phyloP scores from a whole-genome alignment of 1,140 invertebrate genomes.

The Papilio machaon region DNA sequence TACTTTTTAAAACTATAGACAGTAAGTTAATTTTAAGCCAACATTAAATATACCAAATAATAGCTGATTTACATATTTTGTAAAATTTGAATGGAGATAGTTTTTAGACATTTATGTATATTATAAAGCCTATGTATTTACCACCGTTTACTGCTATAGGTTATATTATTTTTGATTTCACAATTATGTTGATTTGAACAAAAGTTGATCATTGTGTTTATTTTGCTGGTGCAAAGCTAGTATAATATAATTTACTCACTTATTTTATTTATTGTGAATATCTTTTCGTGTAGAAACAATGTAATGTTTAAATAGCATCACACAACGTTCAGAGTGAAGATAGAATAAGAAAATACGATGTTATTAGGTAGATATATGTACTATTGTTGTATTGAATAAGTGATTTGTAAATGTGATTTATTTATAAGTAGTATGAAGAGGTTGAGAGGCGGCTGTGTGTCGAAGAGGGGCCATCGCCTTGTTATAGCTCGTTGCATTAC shows the following conservation, averaged over 20 bases:
- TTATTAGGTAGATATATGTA: background rate
- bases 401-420: slow-evolving; percentile 35
- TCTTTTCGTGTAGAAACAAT: background rate
- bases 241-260: background rate
- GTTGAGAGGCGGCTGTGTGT: background rate
- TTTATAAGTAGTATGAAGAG: slow-evolving; percentile 11
- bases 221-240: background rate
- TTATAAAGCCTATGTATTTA: slow-evolving; percentile 2
- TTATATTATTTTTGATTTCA: background rate
- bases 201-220: background rate
- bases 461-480: slow-evolving; percentile 13
- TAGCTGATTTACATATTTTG: background rate
- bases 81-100: background rate
- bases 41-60: background rate
- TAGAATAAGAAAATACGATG: slow-evolving; percentile 26
- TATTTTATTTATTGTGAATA: slow-evolving; percentile 13
- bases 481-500: slow-evolving; percentile 18
- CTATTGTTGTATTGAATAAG: slow-evolving; percentile 33
- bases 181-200: background rate
- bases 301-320: background rate
- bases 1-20: background rate
- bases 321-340: background rate
- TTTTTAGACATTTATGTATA: background rate
- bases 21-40: background rate
- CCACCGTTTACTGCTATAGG: background rate